Percentiles rank a stretch among this genome's conserved stretches.
phyloP scores from a whole-genome alignment of 1,140 invertebrate species.

The Andricus grossulariae region DNA sequence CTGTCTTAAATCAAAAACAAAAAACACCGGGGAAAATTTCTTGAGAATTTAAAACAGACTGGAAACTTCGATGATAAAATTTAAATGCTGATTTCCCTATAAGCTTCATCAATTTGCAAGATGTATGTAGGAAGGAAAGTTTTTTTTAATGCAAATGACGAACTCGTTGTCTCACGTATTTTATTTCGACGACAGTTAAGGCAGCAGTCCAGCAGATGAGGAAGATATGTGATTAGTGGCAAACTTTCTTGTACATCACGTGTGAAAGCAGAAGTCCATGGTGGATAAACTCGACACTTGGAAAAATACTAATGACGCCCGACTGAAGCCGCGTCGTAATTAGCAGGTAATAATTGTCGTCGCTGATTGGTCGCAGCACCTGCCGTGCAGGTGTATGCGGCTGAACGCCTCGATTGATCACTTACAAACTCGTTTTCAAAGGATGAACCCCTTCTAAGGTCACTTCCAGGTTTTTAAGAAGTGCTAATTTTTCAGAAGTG shows the following conservation, averaged over 20 bases:
- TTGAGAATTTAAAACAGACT: too few species aligned
- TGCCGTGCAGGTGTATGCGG: constrained; percentile 62
- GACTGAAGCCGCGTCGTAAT: constrained; percentile 50
- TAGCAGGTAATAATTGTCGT: constrained; percentile 60
- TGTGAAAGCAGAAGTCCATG: constrained; percentile 2
- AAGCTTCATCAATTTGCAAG: too few species aligned
- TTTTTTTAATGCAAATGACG: too few species aligned
- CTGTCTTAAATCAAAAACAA: too few species aligned
- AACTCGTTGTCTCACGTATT: too few species aligned
- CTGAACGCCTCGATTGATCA: constrained; percentile 49
- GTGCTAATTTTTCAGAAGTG: constrained; percentile 1
- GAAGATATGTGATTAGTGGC: too few species aligned
- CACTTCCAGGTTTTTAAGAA: constrained; percentile 1
- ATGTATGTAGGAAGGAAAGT: too few species aligned
- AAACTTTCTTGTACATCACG: background rate
- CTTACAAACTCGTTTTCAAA: constrained; percentile 40
- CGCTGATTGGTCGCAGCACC: constrained; percentile 54
- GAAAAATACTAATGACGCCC: constrained; percentile 27
- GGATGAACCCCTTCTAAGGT: constrained; percentile 10
- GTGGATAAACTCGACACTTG: constrained; percentile 9
- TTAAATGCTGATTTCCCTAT: too few species aligned
- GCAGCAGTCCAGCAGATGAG: too few species aligned
- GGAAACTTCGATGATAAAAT: too few species aligned
- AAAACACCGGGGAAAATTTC: too few species aligned
- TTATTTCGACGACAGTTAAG: too few species aligned